A percentile compares a stretch with the other conserved stretches of the same genome.
Evolutionary conservation across 2,113 vertebrate genomes (phyloP).

Genomic region (Collichthys lucidus): DNA sequence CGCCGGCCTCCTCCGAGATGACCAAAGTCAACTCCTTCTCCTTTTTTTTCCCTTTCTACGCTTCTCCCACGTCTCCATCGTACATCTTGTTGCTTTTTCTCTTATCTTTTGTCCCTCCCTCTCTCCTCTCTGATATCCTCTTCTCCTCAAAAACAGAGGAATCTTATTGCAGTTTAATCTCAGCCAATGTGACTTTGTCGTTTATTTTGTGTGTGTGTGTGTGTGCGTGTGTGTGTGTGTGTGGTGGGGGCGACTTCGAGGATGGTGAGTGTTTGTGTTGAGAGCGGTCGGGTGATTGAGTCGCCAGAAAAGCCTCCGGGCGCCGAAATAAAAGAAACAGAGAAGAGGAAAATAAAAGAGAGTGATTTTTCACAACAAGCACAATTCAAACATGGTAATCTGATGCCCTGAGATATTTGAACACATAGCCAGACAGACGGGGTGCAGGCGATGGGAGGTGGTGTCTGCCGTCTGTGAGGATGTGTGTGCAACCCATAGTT

Average conservation of each 20-base stretch:
- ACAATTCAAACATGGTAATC: conserved; percentile 70
- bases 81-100: conserved; percentile 33
- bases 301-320: conserved; percentile 56
- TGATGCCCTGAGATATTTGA: conserved; percentile 69
- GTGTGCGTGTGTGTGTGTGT: too few species aligned
- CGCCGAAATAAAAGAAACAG: conserved; percentile 18
- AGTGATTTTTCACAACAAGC: conserved; percentile 65
- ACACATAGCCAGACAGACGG: conserved; percentile 43
- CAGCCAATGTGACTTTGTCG: conserved; percentile 66
- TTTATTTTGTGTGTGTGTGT: conserved; percentile 50
- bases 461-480: conserved; percentile 34
- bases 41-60: conserved; percentile 23
- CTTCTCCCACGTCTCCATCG: conserved; percentile 17
- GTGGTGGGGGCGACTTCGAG: conserved; percentile 35
- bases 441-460: conserved; percentile 46
- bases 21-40: conserved; percentile 38
- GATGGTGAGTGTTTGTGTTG: conserved; percentile 61
- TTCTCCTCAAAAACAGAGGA: conserved; percentile 47
- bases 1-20: conserved; percentile 30
- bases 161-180: conserved; percentile 62
- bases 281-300: conserved; percentile 63
- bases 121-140: conserved; percentile 18
- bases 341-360: conserved; percentile 47
- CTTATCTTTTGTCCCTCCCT: conserved; percentile 3
- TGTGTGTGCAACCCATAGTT: conserved; percentile 32